Conservation (phyloP, 2,797 vertebrate genomes). For the Acestrorhynchus altus region DNA sequence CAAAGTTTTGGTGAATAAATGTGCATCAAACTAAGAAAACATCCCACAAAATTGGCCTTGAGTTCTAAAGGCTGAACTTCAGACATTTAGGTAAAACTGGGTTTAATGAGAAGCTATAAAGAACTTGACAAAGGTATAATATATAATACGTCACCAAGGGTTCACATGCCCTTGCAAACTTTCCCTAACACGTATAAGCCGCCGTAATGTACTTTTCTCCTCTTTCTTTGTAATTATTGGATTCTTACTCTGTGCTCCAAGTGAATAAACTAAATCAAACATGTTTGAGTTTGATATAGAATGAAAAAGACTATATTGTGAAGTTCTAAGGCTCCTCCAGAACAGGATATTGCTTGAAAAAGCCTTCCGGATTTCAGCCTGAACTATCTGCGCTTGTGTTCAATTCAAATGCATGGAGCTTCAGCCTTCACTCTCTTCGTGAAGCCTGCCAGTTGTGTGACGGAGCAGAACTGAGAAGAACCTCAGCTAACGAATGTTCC, state of each 20-base stretch:
- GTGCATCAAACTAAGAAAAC: no score
- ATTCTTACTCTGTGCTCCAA: not conserved
- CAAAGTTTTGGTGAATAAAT: no score
- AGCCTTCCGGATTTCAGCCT: not conserved
- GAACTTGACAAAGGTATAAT: no score
- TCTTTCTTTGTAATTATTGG: no score
- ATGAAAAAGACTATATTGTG: not conserved
- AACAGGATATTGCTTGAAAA: not conserved
- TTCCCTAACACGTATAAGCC: no score
- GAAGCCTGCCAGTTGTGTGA: not conserved
- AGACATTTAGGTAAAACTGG: no score
- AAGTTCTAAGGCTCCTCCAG: not conserved
- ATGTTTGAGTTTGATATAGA: not conserved
- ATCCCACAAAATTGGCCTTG: no score
- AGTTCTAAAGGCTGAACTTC: no score
- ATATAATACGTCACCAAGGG: no score
- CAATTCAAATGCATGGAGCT: not conserved
- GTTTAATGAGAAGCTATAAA: no score
- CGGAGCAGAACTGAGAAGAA: not conserved
- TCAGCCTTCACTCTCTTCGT: not conserved
- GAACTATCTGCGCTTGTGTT: slow-evolving; percentile 3
- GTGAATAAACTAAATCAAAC: not conserved
- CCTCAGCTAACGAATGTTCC: slow-evolving; percentile 10
- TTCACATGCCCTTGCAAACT: no score
- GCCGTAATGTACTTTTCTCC: not conserved